Conservation (phyloP, 1,140 invertebrate genomes). For the Eurosta solidaginis region DNA sequence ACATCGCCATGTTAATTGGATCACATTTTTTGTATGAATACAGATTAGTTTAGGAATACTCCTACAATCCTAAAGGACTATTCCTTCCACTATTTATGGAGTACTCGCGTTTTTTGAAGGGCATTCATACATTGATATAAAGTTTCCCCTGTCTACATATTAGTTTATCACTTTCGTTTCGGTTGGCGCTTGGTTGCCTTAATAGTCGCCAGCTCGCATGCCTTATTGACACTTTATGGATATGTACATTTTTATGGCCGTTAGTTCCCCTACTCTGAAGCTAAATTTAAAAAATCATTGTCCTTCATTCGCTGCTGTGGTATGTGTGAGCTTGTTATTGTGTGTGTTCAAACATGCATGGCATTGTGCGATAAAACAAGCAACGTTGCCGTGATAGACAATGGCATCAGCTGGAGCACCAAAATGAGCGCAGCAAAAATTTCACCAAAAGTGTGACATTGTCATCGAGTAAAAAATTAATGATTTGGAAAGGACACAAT, state of each 20-base stretch:
- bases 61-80: too few species aligned
- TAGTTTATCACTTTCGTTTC: conserved; percentile 3
- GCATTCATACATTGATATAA: too few species aligned
- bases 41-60: too few species aligned
- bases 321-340: not conserved
- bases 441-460: conserved; percentile 21
- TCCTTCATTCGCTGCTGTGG: not conserved
- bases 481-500: conserved; percentile 13
- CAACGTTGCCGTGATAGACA: not conserved
- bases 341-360: not conserved
- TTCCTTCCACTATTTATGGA: too few species aligned
- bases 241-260: not conserved
- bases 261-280: not conserved
- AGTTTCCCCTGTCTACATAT: not conserved
- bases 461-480: conserved; percentile 18
- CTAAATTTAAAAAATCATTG: not conserved
- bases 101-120: too few species aligned
- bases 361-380: conserved; percentile 23
- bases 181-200: conserved; percentile 5
- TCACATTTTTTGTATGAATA: too few species aligned
- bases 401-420: not conserved
- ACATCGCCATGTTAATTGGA: too few species aligned
- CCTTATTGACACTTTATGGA: conserved; percentile 16
- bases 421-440: not conserved
- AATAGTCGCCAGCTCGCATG: not conserved